Percentiles rank a stretch among this genome's conserved stretches.
phyloP scores from a whole-genome alignment of 2,113 vertebrate genomes.

The Onychostruthus taczanowskii region DNA sequence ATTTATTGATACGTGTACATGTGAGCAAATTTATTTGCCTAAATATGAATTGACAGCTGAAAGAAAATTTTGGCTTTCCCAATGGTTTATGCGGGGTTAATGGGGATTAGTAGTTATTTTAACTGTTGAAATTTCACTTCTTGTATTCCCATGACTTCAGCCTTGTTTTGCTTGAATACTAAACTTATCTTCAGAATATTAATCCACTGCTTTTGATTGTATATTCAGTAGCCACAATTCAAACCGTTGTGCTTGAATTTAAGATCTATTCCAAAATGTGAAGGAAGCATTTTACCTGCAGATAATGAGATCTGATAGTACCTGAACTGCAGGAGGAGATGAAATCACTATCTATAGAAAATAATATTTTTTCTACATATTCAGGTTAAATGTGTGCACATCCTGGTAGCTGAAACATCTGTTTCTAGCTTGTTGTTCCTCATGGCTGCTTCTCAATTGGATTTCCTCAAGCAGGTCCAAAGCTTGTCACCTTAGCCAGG shows the following conservation, averaged over 20 bases:
- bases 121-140: background rate
- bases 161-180: background rate
- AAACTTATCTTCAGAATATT: background rate
- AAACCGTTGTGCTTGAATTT: constrained; percentile 37
- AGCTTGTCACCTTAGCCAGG: constrained; percentile 97
- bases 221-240: background rate
- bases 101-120: background rate
- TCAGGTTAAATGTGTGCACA: constrained; percentile 72
- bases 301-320: constrained; percentile 54
- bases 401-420: constrained; percentile 89
- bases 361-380: constrained; percentile 64
- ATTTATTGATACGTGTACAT: background rate
- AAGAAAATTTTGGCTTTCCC: background rate
- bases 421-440: constrained; percentile 96
- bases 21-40: background rate
- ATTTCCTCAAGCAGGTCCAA: constrained; percentile 98
- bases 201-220: background rate
- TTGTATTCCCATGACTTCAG: background rate
- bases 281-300: constrained; percentile 6
- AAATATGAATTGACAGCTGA: background rate
- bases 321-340: constrained; percentile 8
- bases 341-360: constrained; percentile 57
- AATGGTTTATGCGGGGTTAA: background rate
- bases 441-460: constrained; percentile 99
- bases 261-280: constrained; percentile 42